Evolutionary conservation across 2,113 vertebrate species (phyloP).

Genomic region (Nothocercus nigrocapillus): DNA sequence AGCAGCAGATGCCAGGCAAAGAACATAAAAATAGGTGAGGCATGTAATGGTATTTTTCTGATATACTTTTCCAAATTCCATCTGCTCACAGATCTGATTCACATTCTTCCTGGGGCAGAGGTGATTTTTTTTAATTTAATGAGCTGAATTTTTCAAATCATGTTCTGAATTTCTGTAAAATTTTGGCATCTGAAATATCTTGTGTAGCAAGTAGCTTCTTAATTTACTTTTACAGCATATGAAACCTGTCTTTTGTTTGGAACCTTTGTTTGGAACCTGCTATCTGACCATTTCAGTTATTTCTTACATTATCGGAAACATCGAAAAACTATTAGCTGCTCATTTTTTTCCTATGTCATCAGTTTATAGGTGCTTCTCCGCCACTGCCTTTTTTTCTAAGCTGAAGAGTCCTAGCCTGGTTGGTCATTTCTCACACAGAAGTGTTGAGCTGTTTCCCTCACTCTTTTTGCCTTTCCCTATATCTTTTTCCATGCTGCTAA

Average conservation of each 20-base stretch:
- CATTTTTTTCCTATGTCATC: neutral
- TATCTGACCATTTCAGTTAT: neutral
- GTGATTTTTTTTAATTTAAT: neutral
- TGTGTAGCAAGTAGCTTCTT: neutral
- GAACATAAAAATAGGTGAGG: constrained; percentile 20
- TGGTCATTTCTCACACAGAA: neutral
- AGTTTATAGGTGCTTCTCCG: neutral
- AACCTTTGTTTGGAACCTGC: constrained; percentile 1
- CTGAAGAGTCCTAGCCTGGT: neutral
- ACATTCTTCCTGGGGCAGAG: neutral
- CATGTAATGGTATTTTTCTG: neutral
- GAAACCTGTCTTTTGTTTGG: neutral
- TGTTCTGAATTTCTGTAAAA: neutral
- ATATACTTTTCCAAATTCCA: neutral
- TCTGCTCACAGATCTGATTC: neutral
- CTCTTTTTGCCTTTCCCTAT: neutral
- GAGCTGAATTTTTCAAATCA: neutral
- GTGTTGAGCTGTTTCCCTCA: neutral
- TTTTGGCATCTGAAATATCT: neutral
- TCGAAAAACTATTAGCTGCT: neutral
- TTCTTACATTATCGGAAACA: neutral
- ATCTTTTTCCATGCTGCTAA: neutral
- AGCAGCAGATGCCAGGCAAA: neutral
- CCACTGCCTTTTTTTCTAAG: neutral
- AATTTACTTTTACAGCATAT: neutral